A percentile compares a stretch with the other conserved stretches of the same genome.
These are phyloP conservation scores for Conomelus anceps DNA, from an alignment of 2,888 invertebrate species.

Conservation along the genomic window DNA sequence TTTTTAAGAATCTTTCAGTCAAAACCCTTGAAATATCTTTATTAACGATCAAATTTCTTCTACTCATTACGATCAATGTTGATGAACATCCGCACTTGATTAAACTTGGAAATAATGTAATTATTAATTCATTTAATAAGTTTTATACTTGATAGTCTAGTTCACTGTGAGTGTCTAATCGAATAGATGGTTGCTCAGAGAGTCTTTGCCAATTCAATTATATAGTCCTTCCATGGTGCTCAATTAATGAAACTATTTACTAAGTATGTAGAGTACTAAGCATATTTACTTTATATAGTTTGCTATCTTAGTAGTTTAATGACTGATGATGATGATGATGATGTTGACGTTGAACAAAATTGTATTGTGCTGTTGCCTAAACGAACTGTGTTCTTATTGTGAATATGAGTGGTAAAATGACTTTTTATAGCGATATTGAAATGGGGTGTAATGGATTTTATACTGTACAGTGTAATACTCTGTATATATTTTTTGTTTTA, in stretches of 20 bases:
- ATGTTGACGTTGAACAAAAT: neutral
- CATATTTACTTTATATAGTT: neutral
- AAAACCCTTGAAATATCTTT: too few species aligned
- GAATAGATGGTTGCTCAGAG: neutral
- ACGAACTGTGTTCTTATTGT: neutral
- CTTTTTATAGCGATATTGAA: neutral
- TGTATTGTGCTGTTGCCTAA: neutral
- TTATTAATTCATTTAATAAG: neutral
- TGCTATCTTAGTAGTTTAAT: neutral
- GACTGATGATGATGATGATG: neutral
- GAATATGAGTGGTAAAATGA: neutral
- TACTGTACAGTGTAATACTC: neutral
- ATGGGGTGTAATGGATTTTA: neutral
- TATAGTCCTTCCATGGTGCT: constrained; percentile 8
- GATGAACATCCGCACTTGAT: neutral
- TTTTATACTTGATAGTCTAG: neutral
- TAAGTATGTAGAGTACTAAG: neutral
- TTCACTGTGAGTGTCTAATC: neutral
- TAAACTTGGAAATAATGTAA: neutral
- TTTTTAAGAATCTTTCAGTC: too few species aligned
- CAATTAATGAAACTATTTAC: neutral
- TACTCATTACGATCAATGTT: too few species aligned
- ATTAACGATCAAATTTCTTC: too few species aligned
- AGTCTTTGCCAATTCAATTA: neutral
- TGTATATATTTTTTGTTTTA: neutral